Base-by-base conservation (phyloP, 2,797 vertebrate species). In the Pseudopleuronectes americanus region DNA sequence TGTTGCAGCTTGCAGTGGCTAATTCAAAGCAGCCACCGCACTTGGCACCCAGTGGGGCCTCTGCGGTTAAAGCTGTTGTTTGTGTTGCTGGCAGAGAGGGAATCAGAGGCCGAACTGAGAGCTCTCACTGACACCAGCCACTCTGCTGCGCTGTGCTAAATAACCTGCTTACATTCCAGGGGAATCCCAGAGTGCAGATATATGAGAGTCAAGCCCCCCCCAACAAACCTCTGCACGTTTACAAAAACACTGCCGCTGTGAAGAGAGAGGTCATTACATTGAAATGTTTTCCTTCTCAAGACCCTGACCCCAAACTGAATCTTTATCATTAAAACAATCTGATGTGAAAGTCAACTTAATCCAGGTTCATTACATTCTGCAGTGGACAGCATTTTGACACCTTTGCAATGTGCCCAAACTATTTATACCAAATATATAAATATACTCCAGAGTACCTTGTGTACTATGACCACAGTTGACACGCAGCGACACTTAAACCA, bases 21-120 rank as follows among this genome's bases (percentile, higher is more conserved):
- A 93, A 94, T 94, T 92, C 91, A 91, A 91, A 93, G 89, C 93
- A 94, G 93, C 88, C 89, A 87, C 85, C 79, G 53, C 82, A 90
- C 87, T 93, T 94, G 92, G 93, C 93, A 93, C 90, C 80, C 80
- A 83, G 79, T 74, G 72, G 85, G 76, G 90, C 89, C 92, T 89
- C 88, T 92, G 92, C 87, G 93, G 93, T 93, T 83, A 77, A 71
- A 79, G 90, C 87, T 92, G 88, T 87, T 90, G 89, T 90, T 90
- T 67, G 43, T 85, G 82, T 80, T 84, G 84, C 90, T 87, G 87
- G 83, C 82, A 88, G 79, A 81, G 77, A 74, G 74, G 81, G 84
- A 88, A 81, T 84, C 74, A 78, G 77, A 83, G 77, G 83, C 80
- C 78, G 71, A 82, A 80, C 77, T 75, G 74, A 68, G 64, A 84